phyloP scores from a whole-genome alignment of 2,888 invertebrate species.

The Ochlodes sylvanus region DNA sequence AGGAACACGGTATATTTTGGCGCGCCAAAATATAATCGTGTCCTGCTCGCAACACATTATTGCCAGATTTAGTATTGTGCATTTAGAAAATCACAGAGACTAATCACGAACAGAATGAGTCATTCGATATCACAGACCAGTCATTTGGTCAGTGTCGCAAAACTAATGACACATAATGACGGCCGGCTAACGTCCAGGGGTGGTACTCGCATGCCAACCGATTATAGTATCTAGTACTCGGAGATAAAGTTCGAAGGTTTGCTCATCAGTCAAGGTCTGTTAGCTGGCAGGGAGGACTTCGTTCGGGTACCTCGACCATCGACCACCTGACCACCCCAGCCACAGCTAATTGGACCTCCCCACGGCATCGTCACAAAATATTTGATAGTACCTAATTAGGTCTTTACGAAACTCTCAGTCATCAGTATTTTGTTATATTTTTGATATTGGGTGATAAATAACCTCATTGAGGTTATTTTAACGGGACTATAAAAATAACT shows the following conservation, averaged over 20 bases:
- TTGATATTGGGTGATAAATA: background rate
- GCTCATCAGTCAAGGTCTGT: conserved; percentile 76
- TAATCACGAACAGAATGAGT: conserved; percentile 80
- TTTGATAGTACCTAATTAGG: conserved; percentile 47
- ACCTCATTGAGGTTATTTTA: no score
- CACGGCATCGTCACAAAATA: conserved; percentile 54
- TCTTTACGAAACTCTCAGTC: conserved; percentile 11
- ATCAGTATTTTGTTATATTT: background rate
- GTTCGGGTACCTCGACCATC: conserved; percentile 59
- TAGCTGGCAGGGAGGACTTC: conserved; percentile 72
- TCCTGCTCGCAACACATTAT: conserved; percentile 32
- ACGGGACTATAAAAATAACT: no score
- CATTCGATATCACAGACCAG: conserved; percentile 82
- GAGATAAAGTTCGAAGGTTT: conserved; percentile 46
- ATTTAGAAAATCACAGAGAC: conserved; percentile 72
- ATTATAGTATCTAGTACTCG: conserved; percentile 56
- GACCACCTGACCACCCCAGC: conserved; percentile 72
- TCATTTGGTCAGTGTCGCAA: conserved; percentile 85
- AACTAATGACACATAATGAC: conserved; percentile 85
- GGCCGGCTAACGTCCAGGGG: conserved; percentile 70
- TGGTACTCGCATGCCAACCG: conserved; percentile 46
- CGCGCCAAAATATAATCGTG: conserved; percentile 34
- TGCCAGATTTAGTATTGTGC: conserved; percentile 44
- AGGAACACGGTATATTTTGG: conserved; percentile 8
- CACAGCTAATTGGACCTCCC: conserved; percentile 69